phyloP scores from a whole-genome alignment of 2,113 vertebrate genomes.

The Megalops atlanticus region DNA sequence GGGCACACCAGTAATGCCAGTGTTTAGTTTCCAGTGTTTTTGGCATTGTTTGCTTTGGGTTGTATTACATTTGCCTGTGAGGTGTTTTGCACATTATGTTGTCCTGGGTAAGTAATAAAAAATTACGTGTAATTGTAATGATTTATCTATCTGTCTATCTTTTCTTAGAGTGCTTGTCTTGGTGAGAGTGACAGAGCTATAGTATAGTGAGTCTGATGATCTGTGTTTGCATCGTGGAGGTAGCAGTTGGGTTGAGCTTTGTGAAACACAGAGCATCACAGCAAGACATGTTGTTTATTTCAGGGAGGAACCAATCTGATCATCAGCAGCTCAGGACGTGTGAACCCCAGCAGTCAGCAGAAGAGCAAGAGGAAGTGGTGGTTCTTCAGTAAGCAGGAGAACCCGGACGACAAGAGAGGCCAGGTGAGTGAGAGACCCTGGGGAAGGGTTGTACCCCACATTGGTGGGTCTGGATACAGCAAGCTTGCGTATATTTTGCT shows the following conservation, averaged over 20 bases:
- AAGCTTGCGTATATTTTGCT: too few relatives aligned
- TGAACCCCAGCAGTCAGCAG: slow-evolving; percentile 67
- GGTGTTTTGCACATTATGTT: not conserved
- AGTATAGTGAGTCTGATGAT: too few relatives aligned
- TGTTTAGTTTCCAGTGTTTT: too few relatives aligned
- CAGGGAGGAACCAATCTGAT: slow-evolving; percentile 82
- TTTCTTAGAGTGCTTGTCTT: not conserved
- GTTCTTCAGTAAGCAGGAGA: slow-evolving; percentile 69
- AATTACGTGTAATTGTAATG: too few relatives aligned
- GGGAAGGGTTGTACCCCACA: not conserved
- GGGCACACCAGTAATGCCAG: not conserved
- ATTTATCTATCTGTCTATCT: not conserved
- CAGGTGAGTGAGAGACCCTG: slow-evolving; percentile 70
- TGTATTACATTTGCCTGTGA: not conserved
- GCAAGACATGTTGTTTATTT: slow-evolving; percentile 16
- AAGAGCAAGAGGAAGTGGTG: slow-evolving; percentile 74
- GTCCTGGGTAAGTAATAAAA: not conserved
- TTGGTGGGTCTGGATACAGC: not conserved
- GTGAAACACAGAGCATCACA: not conserved
- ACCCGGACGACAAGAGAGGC: slow-evolving; percentile 59
- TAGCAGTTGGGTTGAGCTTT: too few relatives aligned
- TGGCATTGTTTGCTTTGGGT: too few relatives aligned
- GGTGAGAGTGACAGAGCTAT: not conserved
- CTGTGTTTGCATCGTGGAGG: not conserved
- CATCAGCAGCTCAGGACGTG: slow-evolving; percentile 76